These are phyloP conservation scores for Nezara viridula DNA, from an alignment of 2,888 invertebrate species.

Conservation along the genomic window DNA sequence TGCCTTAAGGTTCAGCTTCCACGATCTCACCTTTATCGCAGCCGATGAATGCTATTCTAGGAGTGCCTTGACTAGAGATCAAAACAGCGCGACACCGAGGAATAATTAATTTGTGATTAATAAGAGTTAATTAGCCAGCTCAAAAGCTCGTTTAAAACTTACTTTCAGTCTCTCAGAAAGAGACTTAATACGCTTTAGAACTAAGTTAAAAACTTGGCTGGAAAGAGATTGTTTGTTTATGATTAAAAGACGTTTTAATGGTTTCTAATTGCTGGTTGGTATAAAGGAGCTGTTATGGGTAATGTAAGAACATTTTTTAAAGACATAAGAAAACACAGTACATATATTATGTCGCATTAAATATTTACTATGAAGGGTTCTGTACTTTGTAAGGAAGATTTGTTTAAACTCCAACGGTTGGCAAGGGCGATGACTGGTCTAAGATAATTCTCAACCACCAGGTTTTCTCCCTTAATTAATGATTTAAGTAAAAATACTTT, in stretches of 20 bases:
- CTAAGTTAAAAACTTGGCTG: not conserved
- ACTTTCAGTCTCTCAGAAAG: not conserved
- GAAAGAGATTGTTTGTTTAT: not conserved
- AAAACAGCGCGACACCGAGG: not conserved
- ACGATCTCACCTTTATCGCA: not conserved
- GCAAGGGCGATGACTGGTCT: too few species aligned
- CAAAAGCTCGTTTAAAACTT: constrained; percentile 28
- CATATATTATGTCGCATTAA: too few species aligned
- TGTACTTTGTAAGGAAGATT: too few species aligned
- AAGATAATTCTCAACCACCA: too few species aligned
- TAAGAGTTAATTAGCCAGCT: not conserved
- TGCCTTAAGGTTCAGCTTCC: constrained; percentile 40
- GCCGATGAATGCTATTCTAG: not conserved
- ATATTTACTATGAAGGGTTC: too few species aligned
- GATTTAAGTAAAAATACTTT: too few species aligned
- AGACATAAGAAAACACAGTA: too few species aligned
- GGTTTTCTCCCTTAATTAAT: too few species aligned
- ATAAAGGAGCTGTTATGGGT: not conserved
- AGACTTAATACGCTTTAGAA: not conserved
- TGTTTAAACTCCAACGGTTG: too few species aligned
- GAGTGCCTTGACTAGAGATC: not conserved
- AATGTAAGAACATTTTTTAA: too few species aligned
- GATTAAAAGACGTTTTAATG: not conserved
- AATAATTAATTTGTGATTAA: constrained; percentile 24
- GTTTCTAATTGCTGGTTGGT: not conserved